These are phyloP conservation scores for Bimastos eiseni DNA, from an alignment of 2,888 invertebrate genomes.

Conservation along the genomic window DNA sequence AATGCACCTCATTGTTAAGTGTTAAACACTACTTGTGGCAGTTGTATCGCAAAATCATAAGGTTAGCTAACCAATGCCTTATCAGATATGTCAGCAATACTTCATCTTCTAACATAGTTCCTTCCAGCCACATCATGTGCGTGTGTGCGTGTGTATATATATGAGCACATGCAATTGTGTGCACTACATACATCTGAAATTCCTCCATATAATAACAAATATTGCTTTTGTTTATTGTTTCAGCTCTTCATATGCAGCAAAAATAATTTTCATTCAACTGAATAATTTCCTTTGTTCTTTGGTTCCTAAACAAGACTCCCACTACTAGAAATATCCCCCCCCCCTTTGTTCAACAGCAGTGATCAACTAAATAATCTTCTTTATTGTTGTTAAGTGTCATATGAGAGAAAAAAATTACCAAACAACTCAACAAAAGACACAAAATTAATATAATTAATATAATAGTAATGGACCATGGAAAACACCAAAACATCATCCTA, in stretches of 20 bases:
- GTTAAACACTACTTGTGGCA: neutral
- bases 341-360: neutral
- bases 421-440: neutral
- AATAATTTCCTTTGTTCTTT: neutral
- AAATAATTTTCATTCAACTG: neutral
- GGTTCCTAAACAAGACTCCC: neutral
- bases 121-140: neutral
- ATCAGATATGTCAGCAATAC: slow-evolving; percentile 13
- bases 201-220: neutral
- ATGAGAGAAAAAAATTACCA: neutral
- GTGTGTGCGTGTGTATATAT: neutral
- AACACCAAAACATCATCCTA: neutral
- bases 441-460: neutral
- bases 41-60: neutral
- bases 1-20: no score
- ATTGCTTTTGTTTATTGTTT: no score
- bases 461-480: neutral
- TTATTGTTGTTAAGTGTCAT: no score
- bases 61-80: neutral
- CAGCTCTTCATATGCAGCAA: neutral
- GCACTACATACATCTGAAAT: neutral
- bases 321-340: no score
- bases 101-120: neutral
- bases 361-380: neutral
- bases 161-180: neutral